Percentiles rank a stretch among this genome's conserved stretches.
Evolutionary conservation across 1,140 invertebrate genomes (phyloP).

Genomic region (Chrysoperla carnea): DNA sequence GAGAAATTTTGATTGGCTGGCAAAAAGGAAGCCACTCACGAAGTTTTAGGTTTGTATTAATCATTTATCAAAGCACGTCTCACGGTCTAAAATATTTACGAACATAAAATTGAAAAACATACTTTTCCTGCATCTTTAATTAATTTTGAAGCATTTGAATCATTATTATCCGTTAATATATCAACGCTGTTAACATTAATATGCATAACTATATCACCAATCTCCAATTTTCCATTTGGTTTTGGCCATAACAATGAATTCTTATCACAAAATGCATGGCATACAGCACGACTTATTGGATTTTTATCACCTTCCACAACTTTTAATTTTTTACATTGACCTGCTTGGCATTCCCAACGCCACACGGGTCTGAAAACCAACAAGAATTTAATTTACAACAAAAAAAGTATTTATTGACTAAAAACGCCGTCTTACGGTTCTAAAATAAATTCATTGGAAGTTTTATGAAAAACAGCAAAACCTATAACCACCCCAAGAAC

Average conservation of each 20-base stretch:
- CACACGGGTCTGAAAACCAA: constrained; percentile 17
- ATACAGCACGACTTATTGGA: constrained; percentile 36
- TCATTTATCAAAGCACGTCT: too few relatives aligned
- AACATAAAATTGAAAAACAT: constrained; percentile 2
- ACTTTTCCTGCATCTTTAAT: constrained; percentile 23
- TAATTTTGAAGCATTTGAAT: constrained; percentile 23
- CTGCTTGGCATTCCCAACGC: constrained; percentile 32
- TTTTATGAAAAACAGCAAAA: too few relatives aligned
- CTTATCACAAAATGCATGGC: constrained; percentile 38
- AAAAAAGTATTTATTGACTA: too few relatives aligned
- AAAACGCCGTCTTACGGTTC: too few relatives aligned
- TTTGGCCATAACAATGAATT: constrained; percentile 49
- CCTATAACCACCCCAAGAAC: too few relatives aligned
- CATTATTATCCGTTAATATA: constrained; percentile 19
- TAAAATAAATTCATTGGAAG: too few relatives aligned
- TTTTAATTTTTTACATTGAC: constrained; percentile 31
- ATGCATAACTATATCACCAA: constrained; percentile 36
- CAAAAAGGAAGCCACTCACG: too few relatives aligned
- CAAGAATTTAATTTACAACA: too few relatives aligned
- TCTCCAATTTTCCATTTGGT: constrained; percentile 39
- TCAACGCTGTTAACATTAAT: constrained; percentile 38
- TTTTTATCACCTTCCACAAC: constrained; percentile 25
- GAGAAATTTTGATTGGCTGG: too few relatives aligned
- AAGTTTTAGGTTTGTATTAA: too few relatives aligned
- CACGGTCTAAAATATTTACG: too few relatives aligned